Percentiles rank a stretch among this genome's conserved stretches.
Evolutionary conservation across 2,888 invertebrate genomes (phyloP).

Genomic region (Synergus gifuensis): DNA sequence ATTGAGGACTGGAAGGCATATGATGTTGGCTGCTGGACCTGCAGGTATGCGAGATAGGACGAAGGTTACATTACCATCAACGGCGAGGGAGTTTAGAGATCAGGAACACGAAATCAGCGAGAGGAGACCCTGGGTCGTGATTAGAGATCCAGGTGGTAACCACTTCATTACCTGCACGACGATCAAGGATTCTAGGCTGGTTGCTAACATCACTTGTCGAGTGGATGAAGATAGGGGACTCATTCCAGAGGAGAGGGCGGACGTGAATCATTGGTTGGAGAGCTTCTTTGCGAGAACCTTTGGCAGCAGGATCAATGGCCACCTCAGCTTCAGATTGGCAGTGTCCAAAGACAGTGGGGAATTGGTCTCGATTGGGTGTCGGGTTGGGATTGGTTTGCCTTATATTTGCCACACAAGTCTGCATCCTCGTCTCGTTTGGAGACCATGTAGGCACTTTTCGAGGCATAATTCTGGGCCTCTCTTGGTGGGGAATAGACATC

Average conservation of each 20-base stretch:
- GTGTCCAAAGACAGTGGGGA: constrained; percentile 80
- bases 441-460: constrained; percentile 82
- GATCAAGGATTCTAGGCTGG: constrained; percentile 87
- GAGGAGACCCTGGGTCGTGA: constrained; percentile 88
- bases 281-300: constrained; percentile 84
- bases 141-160: constrained; percentile 85
- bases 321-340: constrained; percentile 88
- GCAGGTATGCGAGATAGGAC: constrained; percentile 86
- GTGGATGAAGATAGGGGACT: constrained; percentile 86
- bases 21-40: constrained; percentile 87
- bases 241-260: constrained; percentile 83
- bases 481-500: constrained; percentile 49
- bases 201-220: constrained; percentile 89
- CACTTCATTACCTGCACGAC: constrained; percentile 91
- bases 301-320: constrained; percentile 86
- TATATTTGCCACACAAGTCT: constrained; percentile 88
- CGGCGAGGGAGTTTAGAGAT: constrained; percentile 80
- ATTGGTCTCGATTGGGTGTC: constrained; percentile 83
- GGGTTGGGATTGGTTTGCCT: constrained; percentile 89
- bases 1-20: constrained; percentile 82
- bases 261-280: constrained; percentile 83
- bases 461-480: constrained; percentile 79
- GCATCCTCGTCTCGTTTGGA: constrained; percentile 83
- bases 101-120: constrained; percentile 86
- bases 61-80: constrained; percentile 85